Evolutionary conservation across 23 tunicate species (phyloP).

Genomic region (Oikopleura dioica): DNA sequence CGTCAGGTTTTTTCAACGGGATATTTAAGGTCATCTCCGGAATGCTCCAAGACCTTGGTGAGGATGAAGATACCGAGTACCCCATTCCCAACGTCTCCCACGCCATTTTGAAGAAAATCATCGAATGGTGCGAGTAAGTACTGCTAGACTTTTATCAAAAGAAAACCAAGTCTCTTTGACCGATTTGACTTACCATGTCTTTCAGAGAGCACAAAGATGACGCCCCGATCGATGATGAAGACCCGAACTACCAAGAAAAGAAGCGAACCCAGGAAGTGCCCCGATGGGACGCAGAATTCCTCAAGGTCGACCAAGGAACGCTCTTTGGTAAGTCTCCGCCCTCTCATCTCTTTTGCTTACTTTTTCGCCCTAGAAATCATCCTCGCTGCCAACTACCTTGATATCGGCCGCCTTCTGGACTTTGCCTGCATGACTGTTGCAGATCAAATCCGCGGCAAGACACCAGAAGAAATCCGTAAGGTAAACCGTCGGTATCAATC

Average conservation of each 20-base stretch:
- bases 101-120: constrained; percentile 72
- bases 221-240: constrained; percentile 92
- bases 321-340: constrained; percentile 22
- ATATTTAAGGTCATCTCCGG: background rate
- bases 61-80: constrained; percentile 51
- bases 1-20: too few species aligned
- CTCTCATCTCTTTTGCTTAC: background rate
- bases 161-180: background rate
- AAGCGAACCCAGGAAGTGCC: constrained; percentile 91
- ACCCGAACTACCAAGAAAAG: constrained; percentile 38
- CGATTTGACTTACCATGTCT: constrained; percentile 15
- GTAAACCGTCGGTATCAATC: too few species aligned
- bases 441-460: constrained; percentile 87
- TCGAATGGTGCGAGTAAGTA: constrained; percentile 14
- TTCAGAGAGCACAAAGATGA: constrained; percentile 96
- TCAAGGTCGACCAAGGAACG: constrained; percentile 97
- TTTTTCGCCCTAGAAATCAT: constrained; percentile 8
- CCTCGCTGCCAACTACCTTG: constrained; percentile 86
- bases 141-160: background rate
- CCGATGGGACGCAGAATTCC: constrained; percentile 96
- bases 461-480: constrained; percentile 96
- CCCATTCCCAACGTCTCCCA: constrained; percentile 73
- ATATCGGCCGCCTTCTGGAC: constrained; percentile 67
- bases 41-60: constrained; percentile 89
- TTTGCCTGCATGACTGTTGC: constrained; percentile 96